Evolutionary conservation across 64 coral and sea anemone genomes (phyloP), one percentile per base, ranked within the genome.

Genomic region (Montipora foliosa): DNA sequence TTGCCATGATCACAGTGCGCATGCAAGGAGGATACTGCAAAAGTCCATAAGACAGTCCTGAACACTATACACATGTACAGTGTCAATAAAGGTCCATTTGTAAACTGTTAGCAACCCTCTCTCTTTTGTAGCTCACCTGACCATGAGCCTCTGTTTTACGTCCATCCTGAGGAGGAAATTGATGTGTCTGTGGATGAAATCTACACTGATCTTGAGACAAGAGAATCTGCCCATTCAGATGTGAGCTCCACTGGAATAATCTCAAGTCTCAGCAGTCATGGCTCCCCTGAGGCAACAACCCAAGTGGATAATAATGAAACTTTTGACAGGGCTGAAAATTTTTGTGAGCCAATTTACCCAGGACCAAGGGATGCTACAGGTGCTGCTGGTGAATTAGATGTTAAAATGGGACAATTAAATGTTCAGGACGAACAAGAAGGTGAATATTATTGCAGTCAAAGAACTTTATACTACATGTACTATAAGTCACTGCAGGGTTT

Each of bases 191-290:
- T 97, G 59, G 93, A 94, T 79, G 83, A 94, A 58, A 92, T 92
- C 68, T 94, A 74, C 76, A 90, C 82, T 29, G 89, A 80, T 52
- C 90, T 81, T 52, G 90, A 92, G 75, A 64, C 47, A 11, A 88
- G 25, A 25, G 16, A 25, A 19, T 68, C 81, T 10, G 69, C 69
- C 4, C 14, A 88, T 20, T 90, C 82, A 19, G 81, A 73, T 53
- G 49, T 58, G 37, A 91, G 45, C 17, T 44, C 84, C 25, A 79
- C 46, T 44, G 95, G 95, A 11, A 75, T 89, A 2, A 97, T 97
- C 9, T 97, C 95, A 14, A 97, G 92, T 75, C 81, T 97, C 11
- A 97, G 95, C 48, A 94, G 89, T 16, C 93, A 94, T 67, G 95
- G 95, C 1, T 94, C 92, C 15, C 46, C 44, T 17, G 88, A 94